A percentile compares a stretch with the other conserved stretches of the same genome.
Conservation (phyloP, 2,113 vertebrate species). For the Tachycineta bicolor region DNA sequence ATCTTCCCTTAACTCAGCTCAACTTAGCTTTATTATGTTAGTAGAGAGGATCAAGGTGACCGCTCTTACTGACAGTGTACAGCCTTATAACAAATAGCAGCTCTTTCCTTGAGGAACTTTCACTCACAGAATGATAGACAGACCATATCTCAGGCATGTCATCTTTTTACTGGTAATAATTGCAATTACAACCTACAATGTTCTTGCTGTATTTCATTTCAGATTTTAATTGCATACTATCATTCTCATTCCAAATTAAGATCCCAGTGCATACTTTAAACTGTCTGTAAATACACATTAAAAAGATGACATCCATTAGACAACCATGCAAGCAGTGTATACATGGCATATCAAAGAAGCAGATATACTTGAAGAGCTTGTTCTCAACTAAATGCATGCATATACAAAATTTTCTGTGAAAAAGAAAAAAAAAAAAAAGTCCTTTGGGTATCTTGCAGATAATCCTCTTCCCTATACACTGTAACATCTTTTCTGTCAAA, state of each 20-base stretch:
- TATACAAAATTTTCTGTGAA: neutral
- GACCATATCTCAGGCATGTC: neutral
- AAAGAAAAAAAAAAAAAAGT: neutral
- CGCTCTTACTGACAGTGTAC: neutral
- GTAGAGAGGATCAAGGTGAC: neutral
- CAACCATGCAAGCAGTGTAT: neutral
- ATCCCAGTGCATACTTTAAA: conserved; percentile 42
- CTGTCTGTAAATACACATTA: conserved; percentile 42
- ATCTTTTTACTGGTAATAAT: conserved; percentile 29
- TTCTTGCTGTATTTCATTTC: conserved; percentile 41
- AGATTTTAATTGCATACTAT: conserved; percentile 57
- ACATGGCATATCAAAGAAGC: neutral
- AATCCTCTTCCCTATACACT: conserved; percentile 8
- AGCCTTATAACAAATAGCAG: neutral
- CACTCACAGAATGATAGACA: conserved; percentile 14
- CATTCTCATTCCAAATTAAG: conserved; percentile 43
- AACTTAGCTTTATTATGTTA: neutral
- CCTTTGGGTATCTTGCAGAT: neutral
- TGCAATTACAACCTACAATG: conserved; percentile 42
- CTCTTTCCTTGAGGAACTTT: conserved; percentile 7
- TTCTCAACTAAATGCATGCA: neutral
- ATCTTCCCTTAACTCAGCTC: neutral
- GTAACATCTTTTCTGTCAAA: neutral
- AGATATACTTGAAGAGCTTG: neutral
- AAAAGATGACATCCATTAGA: conserved; percentile 20